Percentiles rank a stretch among this genome's conserved stretches.
phyloP scores from a whole-genome alignment of 2,113 vertebrate genomes.

The Lota lota region DNA sequence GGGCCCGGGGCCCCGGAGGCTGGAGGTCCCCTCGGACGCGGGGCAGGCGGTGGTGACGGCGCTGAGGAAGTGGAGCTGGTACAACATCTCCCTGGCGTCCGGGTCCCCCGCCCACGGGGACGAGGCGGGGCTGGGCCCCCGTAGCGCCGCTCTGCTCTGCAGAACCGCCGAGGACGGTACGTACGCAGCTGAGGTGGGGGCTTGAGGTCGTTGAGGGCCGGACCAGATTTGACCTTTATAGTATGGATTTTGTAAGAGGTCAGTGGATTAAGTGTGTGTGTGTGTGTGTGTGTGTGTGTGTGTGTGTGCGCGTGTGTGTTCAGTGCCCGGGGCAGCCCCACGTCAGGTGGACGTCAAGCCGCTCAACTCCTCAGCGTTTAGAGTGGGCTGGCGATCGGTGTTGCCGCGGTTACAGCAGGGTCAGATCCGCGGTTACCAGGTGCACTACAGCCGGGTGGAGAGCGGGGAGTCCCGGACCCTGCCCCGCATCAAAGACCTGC shows the following conservation, averaged over 20 bases:
- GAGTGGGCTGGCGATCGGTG: constrained; percentile 87
- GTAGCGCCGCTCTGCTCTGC: constrained; percentile 81
- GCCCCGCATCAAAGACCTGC: constrained; percentile 88
- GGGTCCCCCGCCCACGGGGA: constrained; percentile 58
- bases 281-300: constrained; percentile 10
- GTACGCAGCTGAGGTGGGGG: not conserved
- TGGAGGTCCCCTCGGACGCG: constrained; percentile 76
- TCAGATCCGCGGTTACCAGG: constrained; percentile 92
- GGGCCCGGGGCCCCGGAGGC: constrained; percentile 73
- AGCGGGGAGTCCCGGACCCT: constrained; percentile 83
- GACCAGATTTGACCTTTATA: too few relatives aligned
- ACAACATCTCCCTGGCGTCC: constrained; percentile 83
- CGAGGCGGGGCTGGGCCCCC: constrained; percentile 82
- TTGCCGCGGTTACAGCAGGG: constrained; percentile 85
- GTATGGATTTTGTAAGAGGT: constrained; percentile 1
- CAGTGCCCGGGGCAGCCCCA: constrained; percentile 83
- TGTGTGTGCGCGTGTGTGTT: constrained; percentile 4
- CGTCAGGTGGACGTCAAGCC: constrained; percentile 90
- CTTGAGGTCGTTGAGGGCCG: too few relatives aligned
- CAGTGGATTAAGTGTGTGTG: constrained; percentile 57
- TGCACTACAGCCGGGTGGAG: constrained; percentile 86
- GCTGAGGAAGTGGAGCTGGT: constrained; percentile 94
- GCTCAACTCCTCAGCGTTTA: constrained; percentile 86
- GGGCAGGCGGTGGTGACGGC: constrained; percentile 80
- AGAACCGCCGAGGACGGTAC: constrained; percentile 93